Conservation (phyloP, 2,797 vertebrate species). For the Parotocinclus haroldoi region DNA sequence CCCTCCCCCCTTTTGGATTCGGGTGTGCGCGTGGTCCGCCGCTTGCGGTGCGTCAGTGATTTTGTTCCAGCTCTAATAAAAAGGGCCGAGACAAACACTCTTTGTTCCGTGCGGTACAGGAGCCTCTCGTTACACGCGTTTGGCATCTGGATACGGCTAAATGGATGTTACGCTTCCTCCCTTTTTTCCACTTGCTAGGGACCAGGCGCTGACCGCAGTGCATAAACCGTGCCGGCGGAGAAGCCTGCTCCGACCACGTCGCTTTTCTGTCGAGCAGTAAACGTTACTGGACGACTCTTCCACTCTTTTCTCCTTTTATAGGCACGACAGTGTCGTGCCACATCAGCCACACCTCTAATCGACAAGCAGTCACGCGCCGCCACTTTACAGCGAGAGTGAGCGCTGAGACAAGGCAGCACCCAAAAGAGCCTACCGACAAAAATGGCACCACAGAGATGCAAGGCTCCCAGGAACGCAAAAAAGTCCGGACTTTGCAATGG, state of each 20-base stretch:
- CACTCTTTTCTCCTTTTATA: conserved; percentile 33
- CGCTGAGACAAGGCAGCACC: not conserved
- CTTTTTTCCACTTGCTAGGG: conserved; percentile 44
- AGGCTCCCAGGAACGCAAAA: no score
- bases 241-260: conserved; percentile 46
- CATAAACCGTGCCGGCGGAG: conserved; percentile 51
- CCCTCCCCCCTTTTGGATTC: not conserved
- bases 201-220: conserved; percentile 7
- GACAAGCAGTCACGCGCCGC: not conserved
- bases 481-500: no score
- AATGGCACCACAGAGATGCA: no score
- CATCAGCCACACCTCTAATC: conserved; percentile 32
- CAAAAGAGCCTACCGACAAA: not conserved
- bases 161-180: conserved; percentile 44
- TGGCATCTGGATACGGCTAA: conserved; percentile 42
- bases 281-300: conserved; percentile 56
- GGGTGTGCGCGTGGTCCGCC: not conserved
- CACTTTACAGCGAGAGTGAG: not conserved
- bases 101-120: conserved; percentile 35
- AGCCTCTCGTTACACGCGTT: conserved; percentile 35
- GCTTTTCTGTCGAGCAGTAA: conserved; percentile 51
- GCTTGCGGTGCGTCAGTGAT: conserved; percentile 6
- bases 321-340: conserved; percentile 27
- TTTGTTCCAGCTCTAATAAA: conserved; percentile 28
- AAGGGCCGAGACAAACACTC: conserved; percentile 14